Percentiles rank a stretch among this genome's conserved stretches.
phyloP scores from a whole-genome alignment of 2,888 invertebrate species.

The Helicoverpa assulta region DNA sequence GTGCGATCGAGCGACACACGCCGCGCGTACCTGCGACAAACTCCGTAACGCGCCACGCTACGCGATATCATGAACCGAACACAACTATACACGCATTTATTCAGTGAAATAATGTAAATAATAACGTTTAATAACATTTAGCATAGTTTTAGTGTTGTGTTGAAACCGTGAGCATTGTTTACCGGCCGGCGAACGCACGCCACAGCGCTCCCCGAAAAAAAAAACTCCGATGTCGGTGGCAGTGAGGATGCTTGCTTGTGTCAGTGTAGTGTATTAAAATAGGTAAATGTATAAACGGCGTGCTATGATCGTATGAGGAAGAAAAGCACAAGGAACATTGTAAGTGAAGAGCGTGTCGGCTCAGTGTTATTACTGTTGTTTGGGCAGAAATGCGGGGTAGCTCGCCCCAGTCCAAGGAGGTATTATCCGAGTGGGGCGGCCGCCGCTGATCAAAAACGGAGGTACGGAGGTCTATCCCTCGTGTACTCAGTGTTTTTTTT shows the following conservation, averaged over 20 bases:
- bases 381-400: constrained; percentile 85
- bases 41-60: constrained; percentile 79
- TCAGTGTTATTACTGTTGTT: constrained; percentile 83
- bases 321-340: constrained; percentile 89
- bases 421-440: constrained; percentile 84
- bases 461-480: constrained; percentile 89
- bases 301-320: constrained; percentile 91
- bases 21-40: constrained; percentile 79
- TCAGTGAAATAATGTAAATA: constrained; percentile 89
- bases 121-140: constrained; percentile 90
- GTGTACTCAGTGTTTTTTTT: constrained; percentile 85
- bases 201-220: constrained; percentile 86
- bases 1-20: constrained; percentile 88
- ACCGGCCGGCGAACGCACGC: constrained; percentile 92
- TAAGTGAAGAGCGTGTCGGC: constrained; percentile 83
- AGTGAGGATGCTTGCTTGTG: constrained; percentile 84
- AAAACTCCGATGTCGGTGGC: constrained; percentile 86
- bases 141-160: constrained; percentile 90
- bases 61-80: constrained; percentile 84
- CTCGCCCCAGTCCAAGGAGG: constrained; percentile 81
- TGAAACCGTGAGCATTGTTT: constrained; percentile 88
- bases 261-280: constrained; percentile 88
- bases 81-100: constrained; percentile 81
- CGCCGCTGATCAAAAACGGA: constrained; percentile 84
- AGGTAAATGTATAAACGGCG: constrained; percentile 89